These are phyloP conservation scores for Paralinhomoeus sp. DNA, from an alignment of 2,888 invertebrate species.

Conservation along the genomic window DNA sequence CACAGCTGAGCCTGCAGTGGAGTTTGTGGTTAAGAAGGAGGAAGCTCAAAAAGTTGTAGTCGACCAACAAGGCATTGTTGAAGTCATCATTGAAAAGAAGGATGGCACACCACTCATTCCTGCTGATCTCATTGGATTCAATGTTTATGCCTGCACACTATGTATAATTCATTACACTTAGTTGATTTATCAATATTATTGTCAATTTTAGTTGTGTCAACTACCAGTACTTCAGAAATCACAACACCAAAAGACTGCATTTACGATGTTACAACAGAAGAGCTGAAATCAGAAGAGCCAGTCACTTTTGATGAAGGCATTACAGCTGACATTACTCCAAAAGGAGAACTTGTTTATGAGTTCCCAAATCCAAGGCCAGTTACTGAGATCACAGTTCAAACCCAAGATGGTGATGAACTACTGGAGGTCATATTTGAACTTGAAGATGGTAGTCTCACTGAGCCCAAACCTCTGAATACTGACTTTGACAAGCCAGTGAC, in stretches of 20 bases:
- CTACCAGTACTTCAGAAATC: not conserved
- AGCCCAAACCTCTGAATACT: not conserved
- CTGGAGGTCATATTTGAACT: not conserved
- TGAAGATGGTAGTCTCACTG: not conserved
- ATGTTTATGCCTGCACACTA: not conserved
- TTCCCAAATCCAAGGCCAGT: not conserved
- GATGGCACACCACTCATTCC: not conserved
- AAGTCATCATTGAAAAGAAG: not conserved
- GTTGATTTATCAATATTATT: not conserved
- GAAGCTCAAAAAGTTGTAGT: not conserved
- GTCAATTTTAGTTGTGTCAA: not conserved
- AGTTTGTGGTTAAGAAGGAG: not conserved
- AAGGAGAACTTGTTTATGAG: not conserved
- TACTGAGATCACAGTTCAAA: not conserved
- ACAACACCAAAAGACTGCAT: conserved; percentile 1
- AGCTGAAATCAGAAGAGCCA: not conserved
- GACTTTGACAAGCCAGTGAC: not conserved
- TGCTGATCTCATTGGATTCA: not conserved
- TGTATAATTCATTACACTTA: not conserved
- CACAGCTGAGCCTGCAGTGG: not conserved
- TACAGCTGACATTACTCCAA: not conserved
- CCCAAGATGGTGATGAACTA: not conserved
- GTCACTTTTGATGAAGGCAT: not conserved
- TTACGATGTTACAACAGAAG: not conserved
- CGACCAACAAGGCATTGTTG: not conserved